These are phyloP conservation scores for Blera fallax DNA, from an alignment of 2,888 invertebrate species.

Conservation along the genomic window DNA sequence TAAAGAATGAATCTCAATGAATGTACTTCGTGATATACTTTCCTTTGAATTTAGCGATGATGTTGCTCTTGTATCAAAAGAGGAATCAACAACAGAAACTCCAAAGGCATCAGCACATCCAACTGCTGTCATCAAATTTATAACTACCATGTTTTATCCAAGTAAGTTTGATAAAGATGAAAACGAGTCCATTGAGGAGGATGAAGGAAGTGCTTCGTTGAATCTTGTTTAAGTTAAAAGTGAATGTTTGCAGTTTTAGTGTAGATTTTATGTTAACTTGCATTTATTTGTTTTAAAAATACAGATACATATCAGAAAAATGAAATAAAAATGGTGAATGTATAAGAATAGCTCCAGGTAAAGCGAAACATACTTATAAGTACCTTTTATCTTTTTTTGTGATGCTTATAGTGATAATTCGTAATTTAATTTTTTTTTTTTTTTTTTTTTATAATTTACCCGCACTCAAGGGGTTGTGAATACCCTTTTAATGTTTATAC, in stretches of 20 bases:
- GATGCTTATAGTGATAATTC: too few relatives aligned
- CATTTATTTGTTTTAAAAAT: conserved; percentile 5
- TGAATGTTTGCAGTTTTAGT: background rate
- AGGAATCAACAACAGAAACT: background rate
- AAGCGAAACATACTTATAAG: too few relatives aligned
- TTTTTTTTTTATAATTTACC: too few relatives aligned
- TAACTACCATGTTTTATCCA: conserved; percentile 54
- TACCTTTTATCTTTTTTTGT: too few relatives aligned
- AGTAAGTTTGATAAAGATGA: background rate
- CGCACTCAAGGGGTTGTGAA: too few relatives aligned
- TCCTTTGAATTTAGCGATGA: conserved; percentile 26
- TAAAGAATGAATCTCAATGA: background rate
- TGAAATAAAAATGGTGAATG: too few relatives aligned
- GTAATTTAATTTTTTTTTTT: too few relatives aligned
- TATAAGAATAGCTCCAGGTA: too few relatives aligned
- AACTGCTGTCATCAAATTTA: conserved; percentile 37
- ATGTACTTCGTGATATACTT: background rate
- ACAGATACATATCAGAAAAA: background rate
- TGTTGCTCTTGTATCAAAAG: background rate
- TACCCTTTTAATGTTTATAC: too few relatives aligned
- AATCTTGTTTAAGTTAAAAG: background rate
- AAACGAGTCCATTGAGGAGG: background rate
- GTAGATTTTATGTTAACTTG: background rate
- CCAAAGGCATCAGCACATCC: background rate
- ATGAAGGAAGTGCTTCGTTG: background rate